phyloP scores from a whole-genome alignment of 1,140 invertebrate genomes.

The Caenorhabditis briggsae region DNA sequence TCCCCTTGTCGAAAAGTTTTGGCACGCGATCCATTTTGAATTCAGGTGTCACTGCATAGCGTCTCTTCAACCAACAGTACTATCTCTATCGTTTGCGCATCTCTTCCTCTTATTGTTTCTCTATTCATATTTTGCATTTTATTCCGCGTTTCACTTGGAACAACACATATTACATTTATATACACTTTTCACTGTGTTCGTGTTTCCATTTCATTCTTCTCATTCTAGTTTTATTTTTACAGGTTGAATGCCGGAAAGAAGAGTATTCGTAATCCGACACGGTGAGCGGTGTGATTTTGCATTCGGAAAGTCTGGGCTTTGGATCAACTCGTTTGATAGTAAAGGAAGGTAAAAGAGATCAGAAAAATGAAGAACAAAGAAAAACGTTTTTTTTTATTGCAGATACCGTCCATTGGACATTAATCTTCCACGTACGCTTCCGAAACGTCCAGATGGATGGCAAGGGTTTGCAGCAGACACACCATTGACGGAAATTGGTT shows the following conservation, averaged over 20 bases:
- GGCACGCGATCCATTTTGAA: slow-evolving; percentile 24
- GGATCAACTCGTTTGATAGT: slow-evolving; percentile 28
- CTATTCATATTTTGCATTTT: neutral
- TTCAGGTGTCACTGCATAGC: neutral
- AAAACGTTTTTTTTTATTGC: neutral
- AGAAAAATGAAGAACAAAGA: neutral
- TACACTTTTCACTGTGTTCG: slow-evolving; percentile 10
- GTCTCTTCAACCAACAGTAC: neutral
- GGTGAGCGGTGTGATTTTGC: slow-evolving; percentile 33
- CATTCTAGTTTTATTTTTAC: neutral
- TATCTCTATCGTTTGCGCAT: slow-evolving; percentile 14
- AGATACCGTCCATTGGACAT: slow-evolving; percentile 25
- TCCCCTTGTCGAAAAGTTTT: neutral
- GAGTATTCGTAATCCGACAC: slow-evolving; percentile 18
- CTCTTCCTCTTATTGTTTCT: neutral
- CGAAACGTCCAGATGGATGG: slow-evolving; percentile 20
- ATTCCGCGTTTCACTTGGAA: neutral
- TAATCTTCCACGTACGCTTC: slow-evolving; percentile 15
- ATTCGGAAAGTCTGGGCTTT: slow-evolving; percentile 2
- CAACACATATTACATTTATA: neutral
- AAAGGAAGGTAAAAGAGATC: neutral
- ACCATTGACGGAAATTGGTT: slow-evolving; percentile 22
- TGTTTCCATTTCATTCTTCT: neutral
- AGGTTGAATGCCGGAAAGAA: neutral
- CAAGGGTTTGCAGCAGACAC: neutral